Base-by-base conservation (phyloP, 2,888 invertebrate species). In the Chymomyza procnemis region DNA sequence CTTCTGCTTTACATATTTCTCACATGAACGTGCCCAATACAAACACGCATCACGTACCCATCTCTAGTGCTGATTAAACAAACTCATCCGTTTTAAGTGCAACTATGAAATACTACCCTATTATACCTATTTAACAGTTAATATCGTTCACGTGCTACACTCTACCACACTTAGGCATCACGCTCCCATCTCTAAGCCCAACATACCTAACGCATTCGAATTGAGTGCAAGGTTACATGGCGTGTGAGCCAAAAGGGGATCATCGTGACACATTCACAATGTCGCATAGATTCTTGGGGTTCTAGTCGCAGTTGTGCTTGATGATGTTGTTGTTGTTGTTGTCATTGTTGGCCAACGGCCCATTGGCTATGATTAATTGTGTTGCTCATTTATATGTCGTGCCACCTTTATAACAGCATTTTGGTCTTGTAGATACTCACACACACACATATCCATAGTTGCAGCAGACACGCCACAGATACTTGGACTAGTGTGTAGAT, bases 291-390 rank as follows among this genome's bases (percentile, higher is more conserved):
- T 41, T 9, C 12, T 12, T 41, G 34, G 9, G 34, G 34, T 41
- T 12, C 34, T 41, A 12, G 34, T 12, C 34, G 12, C 34, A 12
- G 3, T 41, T 41, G 34, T 41, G 22, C 3, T 3, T 55, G 21
- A 5, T 55, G 12, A 6, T 54, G 19, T 54, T 19, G 19, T 18
- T 54, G 4, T 1, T 54, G 19, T 21, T 55, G n/a, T 22, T 55
- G 21, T 55, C 3, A 14, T 21, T 55, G 22, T 55, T 22, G 55
- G 55, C 22, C 55, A 55, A 41, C 34, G 34, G 34, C 34, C 34
- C 26, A 26, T 55, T 55, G 55, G 22, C n/a, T n/a, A 55, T 55
- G 55, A 55, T 55, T 55, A 30, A 55, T 55, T 55, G 55, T 55
- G 22, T 55, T 55, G 55, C 55, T 21, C 26, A 30, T 55, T 55